A percentile compares a stretch with the other conserved stretches of the same genome.
Conservation (phyloP, 2,888 invertebrate genomes). For the Ophion ventricosus region DNA sequence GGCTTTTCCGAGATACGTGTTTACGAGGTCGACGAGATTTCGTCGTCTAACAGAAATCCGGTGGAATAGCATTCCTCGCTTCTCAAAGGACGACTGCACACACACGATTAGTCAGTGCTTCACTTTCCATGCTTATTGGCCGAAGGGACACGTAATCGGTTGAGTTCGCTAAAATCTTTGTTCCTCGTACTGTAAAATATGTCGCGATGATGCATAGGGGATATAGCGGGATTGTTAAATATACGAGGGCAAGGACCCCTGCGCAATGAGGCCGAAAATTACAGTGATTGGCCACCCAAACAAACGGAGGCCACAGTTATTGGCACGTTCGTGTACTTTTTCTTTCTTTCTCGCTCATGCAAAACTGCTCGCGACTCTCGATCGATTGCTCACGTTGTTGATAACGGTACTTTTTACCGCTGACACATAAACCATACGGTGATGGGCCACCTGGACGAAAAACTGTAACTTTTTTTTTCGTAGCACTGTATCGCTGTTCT, state of each 20-base stretch:
- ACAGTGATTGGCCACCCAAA: conserved; percentile 17
- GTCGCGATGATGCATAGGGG: conserved; percentile 1
- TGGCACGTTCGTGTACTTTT: conserved; percentile 1
- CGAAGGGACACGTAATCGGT: conserved; percentile 22
- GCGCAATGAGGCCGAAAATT: not conserved
- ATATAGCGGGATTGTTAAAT: conserved; percentile 10
- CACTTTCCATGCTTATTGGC: conserved; percentile 49
- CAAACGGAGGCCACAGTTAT: not conserved
- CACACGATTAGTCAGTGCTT: conserved; percentile 57
- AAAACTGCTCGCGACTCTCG: conserved; percentile 5
- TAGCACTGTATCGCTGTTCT: not conserved
- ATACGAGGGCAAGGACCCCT: conserved; percentile 45
- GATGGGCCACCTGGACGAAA: not conserved
- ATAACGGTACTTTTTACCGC: conserved; percentile 10
- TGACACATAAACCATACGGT: not conserved
- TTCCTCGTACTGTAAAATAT: conserved; percentile 7
- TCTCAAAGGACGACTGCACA: conserved; percentile 33
- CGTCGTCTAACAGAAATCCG: conserved; percentile 42
- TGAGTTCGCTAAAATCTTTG: conserved; percentile 9
- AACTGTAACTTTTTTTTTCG: not conserved
- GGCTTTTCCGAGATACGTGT: not conserved
- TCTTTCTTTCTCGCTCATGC: not conserved
- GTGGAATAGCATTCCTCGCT: conserved; percentile 42
- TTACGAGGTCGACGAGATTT: conserved; percentile 21
- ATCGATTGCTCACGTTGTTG: conserved; percentile 16